Conservation (phyloP, 2,113 vertebrate genomes). For the Chionodraco myersi region DNA sequence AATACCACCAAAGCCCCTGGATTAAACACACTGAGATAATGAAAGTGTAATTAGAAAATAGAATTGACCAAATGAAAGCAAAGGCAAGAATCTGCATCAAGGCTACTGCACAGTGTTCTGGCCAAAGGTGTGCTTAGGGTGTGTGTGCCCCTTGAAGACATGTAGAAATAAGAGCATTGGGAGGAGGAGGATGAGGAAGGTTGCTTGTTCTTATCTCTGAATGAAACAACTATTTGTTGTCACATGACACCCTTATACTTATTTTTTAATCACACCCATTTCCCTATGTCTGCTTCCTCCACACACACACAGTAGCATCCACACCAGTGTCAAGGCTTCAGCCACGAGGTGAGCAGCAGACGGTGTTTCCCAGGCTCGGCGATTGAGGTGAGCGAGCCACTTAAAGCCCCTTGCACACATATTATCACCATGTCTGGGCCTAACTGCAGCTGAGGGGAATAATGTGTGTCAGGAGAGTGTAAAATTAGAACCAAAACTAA, state of each 20-base stretch:
- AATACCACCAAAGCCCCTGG: conserved; percentile 67
- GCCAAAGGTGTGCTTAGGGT: conserved; percentile 54
- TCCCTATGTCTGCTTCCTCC: conserved; percentile 36
- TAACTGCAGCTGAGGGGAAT: conserved; percentile 76
- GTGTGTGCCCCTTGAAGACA: conserved; percentile 34
- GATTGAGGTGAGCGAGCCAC: conserved; percentile 61
- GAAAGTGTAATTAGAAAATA: conserved; percentile 69
- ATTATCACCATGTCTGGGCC: conserved; percentile 72
- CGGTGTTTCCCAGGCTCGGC: conserved; percentile 46
- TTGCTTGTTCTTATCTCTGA: conserved; percentile 36
- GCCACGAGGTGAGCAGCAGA: conserved; percentile 19
- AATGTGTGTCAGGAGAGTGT: conserved; percentile 77
- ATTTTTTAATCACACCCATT: conserved; percentile 37
- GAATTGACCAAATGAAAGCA: conserved; percentile 65
- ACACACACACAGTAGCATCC: conserved; percentile 28
- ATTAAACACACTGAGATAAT: conserved; percentile 62
- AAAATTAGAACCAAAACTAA: conserved; percentile 79
- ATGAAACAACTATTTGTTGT: conserved; percentile 41
- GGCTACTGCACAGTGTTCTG: conserved; percentile 49
- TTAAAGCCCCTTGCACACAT: conserved; percentile 61
- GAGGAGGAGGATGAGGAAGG: conserved; percentile 35
- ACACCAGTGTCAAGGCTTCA: conserved; percentile 19
- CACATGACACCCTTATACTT: conserved; percentile 36
- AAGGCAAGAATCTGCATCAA: conserved; percentile 55
- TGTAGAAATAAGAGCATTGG: conserved; percentile 56